phyloP scores from a whole-genome alignment of 2,888 invertebrate species.

The Heterodera filipjevi region DNA sequence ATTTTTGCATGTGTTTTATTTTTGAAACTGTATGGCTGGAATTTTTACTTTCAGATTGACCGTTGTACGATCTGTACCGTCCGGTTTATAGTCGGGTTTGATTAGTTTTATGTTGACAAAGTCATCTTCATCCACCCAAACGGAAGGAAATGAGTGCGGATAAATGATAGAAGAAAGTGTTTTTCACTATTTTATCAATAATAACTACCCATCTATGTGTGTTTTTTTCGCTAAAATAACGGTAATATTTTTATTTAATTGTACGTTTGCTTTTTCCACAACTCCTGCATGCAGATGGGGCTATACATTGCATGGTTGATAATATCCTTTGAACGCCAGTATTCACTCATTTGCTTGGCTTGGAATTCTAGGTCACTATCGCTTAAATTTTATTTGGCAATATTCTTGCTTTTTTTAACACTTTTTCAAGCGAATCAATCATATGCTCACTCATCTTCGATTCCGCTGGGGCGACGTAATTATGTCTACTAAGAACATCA shows the following conservation, averaged over 20 bases:
- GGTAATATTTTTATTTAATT: conserved; percentile 28
- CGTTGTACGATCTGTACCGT: too few species aligned
- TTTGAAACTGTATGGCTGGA: background rate
- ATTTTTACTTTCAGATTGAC: background rate
- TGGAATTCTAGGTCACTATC: background rate
- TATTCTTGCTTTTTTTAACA: background rate
- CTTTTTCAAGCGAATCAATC: conserved; percentile 17
- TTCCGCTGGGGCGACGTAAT: background rate
- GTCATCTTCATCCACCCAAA: background rate
- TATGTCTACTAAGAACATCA: background rate
- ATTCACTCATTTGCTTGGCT: background rate
- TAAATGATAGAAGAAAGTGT: background rate
- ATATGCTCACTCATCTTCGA: conserved; percentile 15
- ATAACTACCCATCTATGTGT: conserved; percentile 25
- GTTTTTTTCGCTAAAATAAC: conserved; percentile 23
- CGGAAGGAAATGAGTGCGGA: background rate
- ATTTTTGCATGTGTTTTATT: background rate
- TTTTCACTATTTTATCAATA: conserved; percentile 26
- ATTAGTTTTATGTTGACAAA: too few species aligned
- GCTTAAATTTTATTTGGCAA: background rate
- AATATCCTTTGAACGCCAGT: conserved; percentile 18
- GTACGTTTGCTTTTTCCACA: conserved; percentile 28
- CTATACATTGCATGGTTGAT: conserved; percentile 17
- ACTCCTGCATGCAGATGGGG: conserved; percentile 21
- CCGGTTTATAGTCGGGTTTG: too few species aligned